A percentile compares a stretch with the other conserved stretches of the same genome.
Evolutionary conservation across 2,113 vertebrate genomes (phyloP).

Genomic region (Tichodroma muraria): DNA sequence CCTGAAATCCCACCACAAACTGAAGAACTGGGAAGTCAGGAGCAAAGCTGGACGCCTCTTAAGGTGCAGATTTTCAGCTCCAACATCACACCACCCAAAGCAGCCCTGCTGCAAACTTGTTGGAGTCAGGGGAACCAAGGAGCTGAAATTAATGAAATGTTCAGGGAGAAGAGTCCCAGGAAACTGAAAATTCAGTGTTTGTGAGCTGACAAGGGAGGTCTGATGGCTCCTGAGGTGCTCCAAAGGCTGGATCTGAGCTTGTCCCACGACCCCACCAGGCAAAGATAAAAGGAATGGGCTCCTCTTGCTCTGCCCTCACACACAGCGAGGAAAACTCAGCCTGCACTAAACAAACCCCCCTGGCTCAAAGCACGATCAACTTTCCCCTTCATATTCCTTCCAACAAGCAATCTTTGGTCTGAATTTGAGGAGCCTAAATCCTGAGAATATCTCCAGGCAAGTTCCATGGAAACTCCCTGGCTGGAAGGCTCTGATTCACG

Average conservation of each 20-base stretch:
- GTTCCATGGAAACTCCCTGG: not conserved
- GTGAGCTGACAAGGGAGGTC: not conserved
- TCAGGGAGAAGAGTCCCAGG: not conserved
- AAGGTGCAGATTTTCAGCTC: not conserved
- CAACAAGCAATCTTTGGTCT: not conserved
- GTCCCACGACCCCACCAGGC: fast-evolving
- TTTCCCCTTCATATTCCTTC: not conserved
- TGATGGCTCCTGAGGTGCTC: not conserved
- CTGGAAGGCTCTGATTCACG: not conserved
- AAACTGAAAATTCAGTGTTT: not conserved
- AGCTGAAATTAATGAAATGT: not conserved
- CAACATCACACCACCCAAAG: not conserved
- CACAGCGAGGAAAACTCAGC: not conserved
- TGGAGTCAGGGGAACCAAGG: not conserved
- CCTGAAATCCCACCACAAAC: not conserved
- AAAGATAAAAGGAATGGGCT: not conserved
- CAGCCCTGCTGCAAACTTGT: not conserved
- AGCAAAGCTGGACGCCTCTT: not conserved
- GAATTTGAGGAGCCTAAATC: not conserved
- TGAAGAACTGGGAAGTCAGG: not conserved
- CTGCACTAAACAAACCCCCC: not conserved
- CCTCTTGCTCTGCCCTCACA: not conserved
- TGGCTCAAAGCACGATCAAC: not conserved
- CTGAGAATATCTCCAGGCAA: not conserved
- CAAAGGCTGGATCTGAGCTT: not conserved